Base-by-base conservation (phyloP, 2,797 vertebrate genomes). In the Austrolebias charrua region DNA sequence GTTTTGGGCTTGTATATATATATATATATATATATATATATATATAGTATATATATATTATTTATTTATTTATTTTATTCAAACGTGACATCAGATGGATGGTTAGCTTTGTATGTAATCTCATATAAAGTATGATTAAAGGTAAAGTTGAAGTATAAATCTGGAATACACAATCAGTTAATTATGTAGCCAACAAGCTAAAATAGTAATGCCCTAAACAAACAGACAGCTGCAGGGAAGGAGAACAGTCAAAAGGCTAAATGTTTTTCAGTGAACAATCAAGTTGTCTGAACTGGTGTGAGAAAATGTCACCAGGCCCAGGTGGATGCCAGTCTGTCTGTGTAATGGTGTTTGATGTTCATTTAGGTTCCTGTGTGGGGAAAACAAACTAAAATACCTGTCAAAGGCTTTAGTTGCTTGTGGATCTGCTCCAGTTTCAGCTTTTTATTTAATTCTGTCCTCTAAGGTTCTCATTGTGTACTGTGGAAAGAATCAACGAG, bases 231-330 rank as follows among this genome's bases (percentile, higher is more conserved):
- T 60, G n/a, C 16, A 20, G 46, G 56, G 60, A 53, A 58, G 3
- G 3, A 33, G n/a, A 49, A 59, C 47, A 38, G 58, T 50, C 49
- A 28, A 65, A 75, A 74, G n/a, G 58, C 31, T 16, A 55, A 74
- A 44, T 35, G 52, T 16, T 55, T 81, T 75, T 80, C 55, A 73
- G 42, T 69, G 75, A 77, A 75, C 47, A 73, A 42, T 31, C 40
- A 59, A n/a, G 33, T 13, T 60, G 19, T 60, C 62, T 58, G 60
- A 72, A 40, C n/a, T 60, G 47, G 13, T 55, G 33, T 57, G 51
- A 35, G 1, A 67, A 81, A 86, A 83, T 76, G 73, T 77, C 75
- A 81, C 66, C 58, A 42, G 35, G 74, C 44, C 70, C 66, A 61
- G 70, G 74, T 71, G 71, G 64, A 66, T 48, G 66, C 6, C 45